Evolutionary conservation across 2,888 invertebrate genomes (phyloP), one percentile per base, ranked within the genome.

Genomic region (Pyrrhosoma nymphula): DNA sequence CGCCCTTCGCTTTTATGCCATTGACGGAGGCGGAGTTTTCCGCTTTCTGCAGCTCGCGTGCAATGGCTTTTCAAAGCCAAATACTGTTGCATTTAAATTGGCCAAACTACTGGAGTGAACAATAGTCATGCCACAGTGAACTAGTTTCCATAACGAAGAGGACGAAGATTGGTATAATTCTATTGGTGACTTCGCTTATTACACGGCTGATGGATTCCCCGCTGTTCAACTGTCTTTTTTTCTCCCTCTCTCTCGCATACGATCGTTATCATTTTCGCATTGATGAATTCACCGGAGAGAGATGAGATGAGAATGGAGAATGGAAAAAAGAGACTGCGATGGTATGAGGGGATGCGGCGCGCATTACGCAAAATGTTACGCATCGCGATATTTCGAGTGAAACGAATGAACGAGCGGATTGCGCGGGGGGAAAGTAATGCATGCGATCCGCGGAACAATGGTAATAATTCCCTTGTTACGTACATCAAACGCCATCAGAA

Each of bases 41-140:
- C 93, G 91, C 30, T 91, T 91, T 91, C 91, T 91, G 91, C 91
- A 69, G 91, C 91, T 63, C 63, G n/a, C 39, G 93, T 93, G 93
- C 93, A 93, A 93, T 93, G 69, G 93, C 93, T 93, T 69, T 93
- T 93, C 93, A 69, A 69, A 93, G 93, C 47, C 93, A 93, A 69
- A 75, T 69, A 93, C 93, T 93, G 93, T 93, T 93, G 93, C 93
- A 93, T 93, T 93, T 93, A 93, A 93, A 93, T 93, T 93, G 93
- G 93, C 93, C 93, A 69, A 93, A 93, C 69, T 69, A 47, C 47
- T 60, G 69, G 39, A 69, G 93, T 47, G 93, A 93, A 93, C 93
- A 93, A 93, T 69, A 69, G 47, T 82, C 82, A 82, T 82, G 60
- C 91, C 60, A 60, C 60, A 20, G 69, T 47, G 93, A 75, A 75